Evolutionary conservation across 2,113 vertebrate species (phyloP), one percentile per base, ranked within the genome.

Genomic region (Centropristis striata): DNA sequence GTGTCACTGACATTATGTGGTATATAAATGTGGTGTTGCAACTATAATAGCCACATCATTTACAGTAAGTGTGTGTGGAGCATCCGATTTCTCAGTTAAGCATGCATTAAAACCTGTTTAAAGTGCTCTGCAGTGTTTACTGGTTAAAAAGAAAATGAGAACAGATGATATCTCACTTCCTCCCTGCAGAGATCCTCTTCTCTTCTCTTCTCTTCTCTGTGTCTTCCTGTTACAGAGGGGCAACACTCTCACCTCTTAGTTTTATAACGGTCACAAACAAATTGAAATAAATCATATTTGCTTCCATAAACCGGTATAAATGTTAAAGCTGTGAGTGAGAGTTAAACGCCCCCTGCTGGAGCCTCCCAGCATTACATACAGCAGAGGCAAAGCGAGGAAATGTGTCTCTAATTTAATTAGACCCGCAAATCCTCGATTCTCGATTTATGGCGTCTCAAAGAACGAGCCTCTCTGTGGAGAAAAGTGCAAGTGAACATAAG

Each of bases 91-190:
- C 27, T 65, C 12, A 57, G 20, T 46, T 32, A 49, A 57, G 47
- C 28, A 4, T 57, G 28, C 66, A 14, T 28, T 76, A 16, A 76
- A 72, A 75, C 16, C 9, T 37, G 12, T 5, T 50, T 0, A 0
- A n/a, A 28, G 27, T 14, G 5, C 42, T 13, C 54, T 60, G 54
- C 51, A 4, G 14, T 32, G 42, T 75, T 61, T n/a, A 32, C 37
- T 10, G 21, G 20, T 1, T 42, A 4, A 41, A 28, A 76, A 78
- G 14, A 27, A 47, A 69, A 60, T 0, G 10, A 70, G 46, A 85
- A 72, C 42, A 12, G 81, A 88, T 85, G 16, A 32, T 80, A 81
- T 92, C 82, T 86, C 27, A 90, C 86, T 90, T 92, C 89, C 87
- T 85, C 64, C 44, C 70, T 14, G 9, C 16, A 49, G 57, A 42